A percentile compares a stretch with the other conserved stretches of the same genome.
These are phyloP conservation scores for Hydrophis major DNA, from an alignment of 2,797 vertebrate species.

Conservation along the genomic window DNA sequence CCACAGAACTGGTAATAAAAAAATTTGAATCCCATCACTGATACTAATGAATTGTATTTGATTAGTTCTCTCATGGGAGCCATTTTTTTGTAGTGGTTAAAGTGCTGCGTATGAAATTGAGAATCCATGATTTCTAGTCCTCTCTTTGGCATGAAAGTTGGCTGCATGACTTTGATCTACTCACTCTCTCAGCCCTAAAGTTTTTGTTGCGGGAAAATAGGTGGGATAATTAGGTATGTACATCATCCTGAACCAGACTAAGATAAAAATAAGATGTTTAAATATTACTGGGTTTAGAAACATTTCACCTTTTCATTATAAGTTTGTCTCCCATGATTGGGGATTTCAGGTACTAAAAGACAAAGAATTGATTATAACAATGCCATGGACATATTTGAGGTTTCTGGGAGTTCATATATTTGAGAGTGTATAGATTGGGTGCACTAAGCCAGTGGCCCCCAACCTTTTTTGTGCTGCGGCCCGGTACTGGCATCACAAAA, in stretches of 20 bases:
- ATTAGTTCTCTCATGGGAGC: not conserved
- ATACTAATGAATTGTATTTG: not conserved
- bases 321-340: not conserved
- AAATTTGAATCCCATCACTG: too few species aligned
- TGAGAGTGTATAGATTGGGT: not conserved
- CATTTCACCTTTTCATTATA: not conserved
- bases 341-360: not conserved
- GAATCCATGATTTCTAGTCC: not conserved
- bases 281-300: not conserved
- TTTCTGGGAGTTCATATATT: not conserved
- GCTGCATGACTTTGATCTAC: not conserved
- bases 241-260: not conserved
- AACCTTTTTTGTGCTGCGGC: too few species aligned
- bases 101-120: not conserved
- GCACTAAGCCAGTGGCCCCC: not conserved
- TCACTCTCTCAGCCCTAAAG: not conserved
- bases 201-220: not conserved
- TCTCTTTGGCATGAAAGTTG: not conserved
- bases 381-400: not conserved
- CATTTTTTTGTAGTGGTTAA: not conserved
- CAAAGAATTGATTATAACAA: not conserved
- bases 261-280: not conserved
- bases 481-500: too few species aligned
- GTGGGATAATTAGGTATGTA: not conserved
- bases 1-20: too few species aligned